Evolutionary conservation across 2,888 invertebrate genomes (phyloP).

Genomic region (Drosophila yooni): DNA sequence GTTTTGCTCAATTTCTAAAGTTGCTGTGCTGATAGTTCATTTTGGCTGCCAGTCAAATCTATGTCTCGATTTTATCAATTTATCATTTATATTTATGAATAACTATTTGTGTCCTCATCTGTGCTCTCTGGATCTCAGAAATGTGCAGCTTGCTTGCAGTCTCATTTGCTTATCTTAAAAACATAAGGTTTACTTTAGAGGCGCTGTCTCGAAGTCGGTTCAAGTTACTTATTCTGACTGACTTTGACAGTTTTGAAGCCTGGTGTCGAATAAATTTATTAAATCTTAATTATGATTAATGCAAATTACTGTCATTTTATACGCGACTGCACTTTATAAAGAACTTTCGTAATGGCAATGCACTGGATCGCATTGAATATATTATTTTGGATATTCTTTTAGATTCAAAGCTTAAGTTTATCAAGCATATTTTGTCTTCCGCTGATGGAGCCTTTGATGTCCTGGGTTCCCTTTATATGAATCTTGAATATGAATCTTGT

Average conservation of each 20-base stretch:
- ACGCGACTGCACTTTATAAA: background rate
- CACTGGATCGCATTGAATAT: too few relatives aligned
- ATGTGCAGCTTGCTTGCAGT: slow-evolving; percentile 25
- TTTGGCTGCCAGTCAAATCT: background rate
- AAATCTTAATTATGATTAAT: background rate
- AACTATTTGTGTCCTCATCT: background rate
- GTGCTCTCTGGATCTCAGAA: background rate
- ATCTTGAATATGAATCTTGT: too few relatives aligned
- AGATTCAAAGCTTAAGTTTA: background rate
- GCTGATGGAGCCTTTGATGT: background rate
- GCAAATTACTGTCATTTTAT: background rate
- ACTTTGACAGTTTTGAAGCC: too few relatives aligned
- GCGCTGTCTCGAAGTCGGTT: background rate
- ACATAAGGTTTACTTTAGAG: background rate
- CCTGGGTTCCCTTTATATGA: too few relatives aligned
- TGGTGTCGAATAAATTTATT: too few relatives aligned
- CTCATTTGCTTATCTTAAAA: slow-evolving; percentile 27
- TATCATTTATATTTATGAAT: background rate
- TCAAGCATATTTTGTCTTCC: background rate
- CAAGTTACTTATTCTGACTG: background rate
- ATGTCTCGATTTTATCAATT: background rate
- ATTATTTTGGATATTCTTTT: too few relatives aligned
- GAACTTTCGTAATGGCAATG: too few relatives aligned
- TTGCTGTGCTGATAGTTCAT: background rate
- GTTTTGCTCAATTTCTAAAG: background rate